phyloP scores from a whole-genome alignment of 2,797 vertebrate species.

The Micromesistius poutassou region DNA sequence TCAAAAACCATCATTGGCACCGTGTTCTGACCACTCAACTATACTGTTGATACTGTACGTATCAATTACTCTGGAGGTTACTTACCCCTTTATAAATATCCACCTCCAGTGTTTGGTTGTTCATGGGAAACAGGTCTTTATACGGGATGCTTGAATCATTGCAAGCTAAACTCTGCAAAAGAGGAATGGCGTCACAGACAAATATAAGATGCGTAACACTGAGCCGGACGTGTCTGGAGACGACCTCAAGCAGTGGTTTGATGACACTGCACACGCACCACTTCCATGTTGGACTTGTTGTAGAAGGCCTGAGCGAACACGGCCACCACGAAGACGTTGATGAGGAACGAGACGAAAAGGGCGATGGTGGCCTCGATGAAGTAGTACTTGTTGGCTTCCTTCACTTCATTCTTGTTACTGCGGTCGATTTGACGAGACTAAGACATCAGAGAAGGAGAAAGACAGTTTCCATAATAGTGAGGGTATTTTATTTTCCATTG shows the following conservation, averaged over 20 bases:
- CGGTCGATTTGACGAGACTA: constrained; percentile 91
- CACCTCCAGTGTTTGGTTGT: constrained; percentile 82
- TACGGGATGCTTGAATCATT: constrained; percentile 69
- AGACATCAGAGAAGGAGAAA: background rate
- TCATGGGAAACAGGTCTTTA: constrained; percentile 74
- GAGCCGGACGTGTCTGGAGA: background rate
- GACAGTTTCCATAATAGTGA: too few species aligned
- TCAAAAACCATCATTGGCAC: background rate
- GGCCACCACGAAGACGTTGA: constrained; percentile 93
- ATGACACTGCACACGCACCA: constrained; percentile 68
- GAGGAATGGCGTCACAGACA: background rate
- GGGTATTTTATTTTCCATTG: background rate
- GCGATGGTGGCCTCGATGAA: constrained; percentile 90
- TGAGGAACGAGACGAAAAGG: constrained; percentile 93
- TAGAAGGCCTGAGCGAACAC: constrained; percentile 94
- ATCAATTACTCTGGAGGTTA: background rate
- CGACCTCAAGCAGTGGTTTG: background rate
- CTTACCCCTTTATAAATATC: constrained; percentile 96
- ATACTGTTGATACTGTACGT: too few species aligned
- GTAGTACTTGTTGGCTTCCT: constrained; percentile 93
- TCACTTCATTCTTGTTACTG: constrained; percentile 79
- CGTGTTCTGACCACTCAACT: background rate
- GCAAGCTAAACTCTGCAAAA: constrained; percentile 72
- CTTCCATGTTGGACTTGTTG: constrained; percentile 77
- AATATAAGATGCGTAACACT: background rate